phyloP scores from a whole-genome alignment of 2,888 invertebrate species.

The Anthoptus insignis region DNA sequence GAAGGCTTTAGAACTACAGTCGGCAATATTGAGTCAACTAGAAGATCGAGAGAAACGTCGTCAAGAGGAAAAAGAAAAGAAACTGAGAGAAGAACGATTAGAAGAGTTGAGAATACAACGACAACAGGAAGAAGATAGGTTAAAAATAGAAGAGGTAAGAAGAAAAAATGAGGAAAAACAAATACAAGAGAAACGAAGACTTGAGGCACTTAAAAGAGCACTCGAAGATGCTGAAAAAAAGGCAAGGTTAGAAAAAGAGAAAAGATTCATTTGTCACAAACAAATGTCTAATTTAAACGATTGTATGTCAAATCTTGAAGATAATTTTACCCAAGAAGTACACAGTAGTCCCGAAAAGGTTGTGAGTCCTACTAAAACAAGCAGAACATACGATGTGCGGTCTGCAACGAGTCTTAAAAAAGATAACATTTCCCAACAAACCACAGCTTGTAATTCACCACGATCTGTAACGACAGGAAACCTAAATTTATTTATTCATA shows the following conservation, averaged over 20 bases:
- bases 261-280: slow-evolving; percentile 72
- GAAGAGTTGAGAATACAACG: slow-evolving; percentile 93
- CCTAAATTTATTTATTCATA: slow-evolving; percentile 78
- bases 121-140: slow-evolving; percentile 91
- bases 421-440: slow-evolving; percentile 72
- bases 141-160: slow-evolving; percentile 91
- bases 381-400: slow-evolving; percentile 75
- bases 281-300: slow-evolving; percentile 59
- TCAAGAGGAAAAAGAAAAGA: slow-evolving; percentile 92
- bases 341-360: slow-evolving; percentile 51
- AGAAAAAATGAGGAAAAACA: slow-evolving; percentile 89
- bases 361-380: slow-evolving; percentile 72
- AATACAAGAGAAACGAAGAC: slow-evolving; percentile 90
- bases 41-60: slow-evolving; percentile 93
- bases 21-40: slow-evolving; percentile 94
- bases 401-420: slow-evolving; percentile 77
- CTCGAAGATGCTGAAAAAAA: slow-evolving; percentile 92
- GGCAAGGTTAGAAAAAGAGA: slow-evolving; percentile 90
- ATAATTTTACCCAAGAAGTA: slow-evolving; percentile 55
- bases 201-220: slow-evolving; percentile 92
- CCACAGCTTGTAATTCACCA: slow-evolving; percentile 78
- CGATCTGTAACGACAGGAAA: slow-evolving; percentile 74
- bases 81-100: slow-evolving; percentile 92
- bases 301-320: slow-evolving; percentile 57
- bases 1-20: slow-evolving; percentile 95